Conservation (phyloP, 2,113 vertebrate species). For the Gulo gulo region DNA sequence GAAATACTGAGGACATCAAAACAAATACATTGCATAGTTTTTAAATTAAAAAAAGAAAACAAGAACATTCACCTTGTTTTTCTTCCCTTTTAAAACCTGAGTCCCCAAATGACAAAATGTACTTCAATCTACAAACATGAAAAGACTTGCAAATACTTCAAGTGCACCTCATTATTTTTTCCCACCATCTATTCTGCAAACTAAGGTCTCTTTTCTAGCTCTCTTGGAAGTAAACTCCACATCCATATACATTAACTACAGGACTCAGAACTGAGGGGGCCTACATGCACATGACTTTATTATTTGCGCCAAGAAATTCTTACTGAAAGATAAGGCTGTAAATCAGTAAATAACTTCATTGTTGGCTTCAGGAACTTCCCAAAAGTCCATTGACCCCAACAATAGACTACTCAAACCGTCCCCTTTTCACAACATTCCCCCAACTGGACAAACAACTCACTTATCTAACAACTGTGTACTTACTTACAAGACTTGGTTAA, state of each 20-base stretch:
- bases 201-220: neutral
- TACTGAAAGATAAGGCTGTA: conserved; percentile 5
- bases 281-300: neutral
- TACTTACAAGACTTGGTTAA: neutral
- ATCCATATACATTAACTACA: neutral
- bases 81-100: neutral
- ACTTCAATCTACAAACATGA: neutral
- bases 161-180: neutral
- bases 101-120: neutral
- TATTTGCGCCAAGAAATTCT: conserved; percentile 31
- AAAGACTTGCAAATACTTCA: neutral
- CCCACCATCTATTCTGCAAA: neutral
- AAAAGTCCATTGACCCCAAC: neutral
- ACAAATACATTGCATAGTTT: neutral
- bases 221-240: neutral
- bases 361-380: neutral
- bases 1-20: neutral
- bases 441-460: neutral
- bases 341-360: conserved; percentile 19
- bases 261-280: neutral
- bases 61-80: neutral
- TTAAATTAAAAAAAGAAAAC: neutral
- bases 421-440: neutral
- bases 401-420: neutral
- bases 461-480: neutral